Conservation (phyloP, 92 coral and sea anemone genomes). For the Bergia puertoricense region DNA sequence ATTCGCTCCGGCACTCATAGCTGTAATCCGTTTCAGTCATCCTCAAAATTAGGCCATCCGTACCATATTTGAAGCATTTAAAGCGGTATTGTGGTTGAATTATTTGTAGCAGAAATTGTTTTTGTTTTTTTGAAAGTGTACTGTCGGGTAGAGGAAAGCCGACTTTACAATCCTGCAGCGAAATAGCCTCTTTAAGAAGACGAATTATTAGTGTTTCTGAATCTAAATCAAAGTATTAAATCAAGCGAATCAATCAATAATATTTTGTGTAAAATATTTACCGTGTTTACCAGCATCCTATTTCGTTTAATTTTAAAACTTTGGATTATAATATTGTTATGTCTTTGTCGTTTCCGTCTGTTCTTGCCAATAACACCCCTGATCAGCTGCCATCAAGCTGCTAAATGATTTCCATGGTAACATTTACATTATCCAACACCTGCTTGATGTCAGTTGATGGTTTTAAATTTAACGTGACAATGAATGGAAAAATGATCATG, state of each 20-base stretch:
- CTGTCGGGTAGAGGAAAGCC: not conserved
- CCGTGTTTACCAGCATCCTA: not conserved
- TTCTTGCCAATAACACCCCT: not conserved
- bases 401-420: not conserved
- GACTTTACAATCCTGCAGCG: not conserved
- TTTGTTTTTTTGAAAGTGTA: too few species aligned
- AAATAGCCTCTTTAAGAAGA: not conserved
- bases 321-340: not conserved
- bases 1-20: too few species aligned
- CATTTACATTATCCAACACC: not conserved
- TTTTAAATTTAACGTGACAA: not conserved
- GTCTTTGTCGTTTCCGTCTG: not conserved
- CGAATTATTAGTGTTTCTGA: not conserved
- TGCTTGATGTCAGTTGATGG: not conserved
- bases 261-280: not conserved
- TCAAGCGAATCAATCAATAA: not conserved
- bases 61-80: too few species aligned
- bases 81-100: too few species aligned
- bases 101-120: too few species aligned
- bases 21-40: too few species aligned
- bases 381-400: slow-evolving; percentile 6
- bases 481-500: slow-evolving; percentile 25
- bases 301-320: slow-evolving; percentile 3
- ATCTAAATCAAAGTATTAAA: not conserved
- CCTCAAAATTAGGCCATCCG: too few species aligned